Evolutionary conservation across 2,797 vertebrate genomes (phyloP).

Genomic region (Pipistrellus pygmaeus): DNA sequence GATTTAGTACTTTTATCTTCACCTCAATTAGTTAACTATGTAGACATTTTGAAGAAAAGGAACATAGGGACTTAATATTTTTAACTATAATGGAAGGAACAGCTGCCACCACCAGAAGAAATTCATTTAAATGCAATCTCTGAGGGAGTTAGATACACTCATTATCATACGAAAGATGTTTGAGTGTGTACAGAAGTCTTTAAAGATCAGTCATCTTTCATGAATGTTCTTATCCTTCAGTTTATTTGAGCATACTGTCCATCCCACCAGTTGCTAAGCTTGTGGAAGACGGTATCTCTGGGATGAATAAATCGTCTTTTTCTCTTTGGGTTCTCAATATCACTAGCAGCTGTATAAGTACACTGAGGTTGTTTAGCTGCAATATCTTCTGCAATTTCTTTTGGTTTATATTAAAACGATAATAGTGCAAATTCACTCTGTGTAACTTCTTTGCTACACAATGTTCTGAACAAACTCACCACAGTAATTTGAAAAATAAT

Average conservation of each 20-base stretch:
- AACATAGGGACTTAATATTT: slow-evolving; percentile 28
- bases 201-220: slow-evolving; percentile 48
- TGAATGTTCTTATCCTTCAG: not conserved
- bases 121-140: slow-evolving; percentile 50
- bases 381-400: slow-evolving; percentile 24
- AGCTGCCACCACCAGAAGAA: slow-evolving; percentile 29
- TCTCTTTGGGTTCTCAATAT: not conserved
- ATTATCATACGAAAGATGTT: slow-evolving; percentile 17
- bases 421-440: not conserved
- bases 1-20: not conserved
- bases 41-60: slow-evolving; percentile 54
- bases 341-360: not conserved
- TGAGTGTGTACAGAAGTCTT: not conserved
- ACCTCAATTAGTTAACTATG: slow-evolving; percentile 25
- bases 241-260: not conserved
- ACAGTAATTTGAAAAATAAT: slow-evolving; percentile 8
- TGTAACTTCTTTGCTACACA: slow-evolving; percentile 18
- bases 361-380: not conserved
- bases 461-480: not conserved
- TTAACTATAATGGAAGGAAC: slow-evolving; percentile 31
- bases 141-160: not conserved
- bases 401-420: not conserved
- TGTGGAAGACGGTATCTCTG: not conserved
- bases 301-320: not conserved
- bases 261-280: not conserved